phyloP scores from a whole-genome alignment of 2,888 invertebrate genomes.

The Stictocephala bisonia region DNA sequence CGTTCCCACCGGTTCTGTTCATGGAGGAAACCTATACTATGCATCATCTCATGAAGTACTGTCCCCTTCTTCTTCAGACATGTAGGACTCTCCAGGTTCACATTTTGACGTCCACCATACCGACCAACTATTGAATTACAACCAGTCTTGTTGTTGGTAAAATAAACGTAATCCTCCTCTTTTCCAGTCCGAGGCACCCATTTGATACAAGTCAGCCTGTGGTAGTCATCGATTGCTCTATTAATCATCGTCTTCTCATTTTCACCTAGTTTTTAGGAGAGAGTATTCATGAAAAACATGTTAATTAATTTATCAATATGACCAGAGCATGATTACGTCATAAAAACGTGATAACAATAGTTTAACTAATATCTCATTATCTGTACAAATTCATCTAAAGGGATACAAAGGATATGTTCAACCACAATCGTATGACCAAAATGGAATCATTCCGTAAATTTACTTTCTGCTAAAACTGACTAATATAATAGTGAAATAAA shows the following conservation, averaged over 20 bases:
- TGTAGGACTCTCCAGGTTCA: conserved; percentile 80
- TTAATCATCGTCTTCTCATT: conserved; percentile 72
- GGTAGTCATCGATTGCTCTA: conserved; percentile 79
- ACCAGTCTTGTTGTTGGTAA: conserved; percentile 76
- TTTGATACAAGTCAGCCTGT: conserved; percentile 78
- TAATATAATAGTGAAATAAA: too few relatives aligned
- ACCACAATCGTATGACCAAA: too few relatives aligned
- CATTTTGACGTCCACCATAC: conserved; percentile 69
- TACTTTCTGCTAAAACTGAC: too few relatives aligned
- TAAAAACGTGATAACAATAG: too few relatives aligned
- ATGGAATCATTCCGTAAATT: too few relatives aligned
- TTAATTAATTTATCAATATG: too few relatives aligned
- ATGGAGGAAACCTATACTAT: conserved; percentile 82
- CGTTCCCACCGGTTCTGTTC: conserved; percentile 84
- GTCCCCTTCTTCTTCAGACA: conserved; percentile 80
- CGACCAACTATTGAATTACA: conserved; percentile 87
- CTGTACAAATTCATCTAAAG: too few relatives aligned
- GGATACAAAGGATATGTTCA: too few relatives aligned
- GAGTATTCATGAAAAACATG: too few relatives aligned
- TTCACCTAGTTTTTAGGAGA: too few relatives aligned
- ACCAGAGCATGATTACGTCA: too few relatives aligned
- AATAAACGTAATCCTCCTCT: conserved; percentile 76
- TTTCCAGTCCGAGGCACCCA: conserved; percentile 73
- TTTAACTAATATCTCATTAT: too few relatives aligned
- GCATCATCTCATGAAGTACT: conserved; percentile 75